phyloP scores from a whole-genome alignment of 2,113 vertebrate species.

The Cairina moschata region DNA sequence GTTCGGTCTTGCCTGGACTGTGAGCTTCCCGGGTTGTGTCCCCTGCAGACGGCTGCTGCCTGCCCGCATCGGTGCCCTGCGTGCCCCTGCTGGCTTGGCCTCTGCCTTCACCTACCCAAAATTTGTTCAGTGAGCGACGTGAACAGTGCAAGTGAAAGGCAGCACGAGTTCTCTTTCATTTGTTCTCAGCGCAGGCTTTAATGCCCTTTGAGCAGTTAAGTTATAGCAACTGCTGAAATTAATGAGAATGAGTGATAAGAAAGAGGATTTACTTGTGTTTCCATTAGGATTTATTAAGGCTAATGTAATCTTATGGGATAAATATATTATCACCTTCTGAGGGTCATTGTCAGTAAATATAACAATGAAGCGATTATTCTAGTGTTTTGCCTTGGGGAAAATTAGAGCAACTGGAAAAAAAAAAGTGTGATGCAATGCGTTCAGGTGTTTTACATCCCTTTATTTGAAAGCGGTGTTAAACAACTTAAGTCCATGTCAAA shows the following conservation, averaged over 20 bases:
- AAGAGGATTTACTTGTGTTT: slow-evolving; percentile 39
- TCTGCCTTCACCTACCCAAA: neutral
- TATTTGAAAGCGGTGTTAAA: neutral
- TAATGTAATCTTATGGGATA: slow-evolving; percentile 36
- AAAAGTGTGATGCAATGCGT: neutral
- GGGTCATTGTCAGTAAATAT: neutral
- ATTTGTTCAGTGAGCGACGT: neutral
- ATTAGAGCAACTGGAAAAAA: neutral
- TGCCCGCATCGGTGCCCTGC: too few relatives aligned
- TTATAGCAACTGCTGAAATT: neutral
- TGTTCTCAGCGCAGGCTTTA: neutral
- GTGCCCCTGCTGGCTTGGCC: neutral
- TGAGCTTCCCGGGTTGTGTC: neutral
- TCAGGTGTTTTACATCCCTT: neutral
- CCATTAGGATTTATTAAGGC: slow-evolving; percentile 29
- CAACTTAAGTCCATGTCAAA: neutral
- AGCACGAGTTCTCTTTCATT: neutral
- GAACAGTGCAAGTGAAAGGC: neutral
- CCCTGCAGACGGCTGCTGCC: neutral
- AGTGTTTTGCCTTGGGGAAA: neutral
- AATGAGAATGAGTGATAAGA: neutral
- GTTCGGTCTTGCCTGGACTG: neutral
- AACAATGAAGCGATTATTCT: slow-evolving; percentile 30
- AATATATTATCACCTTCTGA: slow-evolving; percentile 35
- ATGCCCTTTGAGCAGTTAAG: neutral